Evolutionary conservation across 2,797 vertebrate genomes (phyloP).

Genomic region (Platyrinchus mystaceus): DNA sequence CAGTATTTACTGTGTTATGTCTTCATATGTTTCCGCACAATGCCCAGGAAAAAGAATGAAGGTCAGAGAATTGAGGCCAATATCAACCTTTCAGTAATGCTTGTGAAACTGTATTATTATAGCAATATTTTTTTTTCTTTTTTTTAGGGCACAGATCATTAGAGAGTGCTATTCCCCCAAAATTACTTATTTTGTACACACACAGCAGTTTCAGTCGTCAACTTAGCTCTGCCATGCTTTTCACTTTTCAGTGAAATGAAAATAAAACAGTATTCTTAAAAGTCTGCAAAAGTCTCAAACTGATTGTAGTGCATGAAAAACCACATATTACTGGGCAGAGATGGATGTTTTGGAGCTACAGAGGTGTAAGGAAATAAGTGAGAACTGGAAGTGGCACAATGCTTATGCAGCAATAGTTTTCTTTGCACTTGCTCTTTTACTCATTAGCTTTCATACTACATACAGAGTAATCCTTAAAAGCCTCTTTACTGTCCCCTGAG

Average conservation of each 20-base stretch:
- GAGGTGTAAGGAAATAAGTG: not conserved
- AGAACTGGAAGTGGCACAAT: not conserved
- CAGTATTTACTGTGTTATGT: not conserved
- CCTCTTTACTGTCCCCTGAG: constrained; percentile 72
- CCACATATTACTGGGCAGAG: not conserved
- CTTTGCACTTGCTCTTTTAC: constrained; percentile 46
- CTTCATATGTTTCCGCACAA: not conserved
- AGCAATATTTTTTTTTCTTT: not conserved
- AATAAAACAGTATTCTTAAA: not conserved
- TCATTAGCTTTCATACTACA: constrained; percentile 74
- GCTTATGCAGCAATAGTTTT: constrained; percentile 27
- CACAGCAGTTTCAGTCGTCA: not conserved
- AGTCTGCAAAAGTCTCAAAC: not conserved
- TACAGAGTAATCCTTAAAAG: constrained; percentile 74
- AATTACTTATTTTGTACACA: not conserved
- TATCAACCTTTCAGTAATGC: not conserved
- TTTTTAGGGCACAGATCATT: not conserved
- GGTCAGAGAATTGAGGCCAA: not conserved
- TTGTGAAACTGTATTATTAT: not conserved
- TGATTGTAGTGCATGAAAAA: not conserved
- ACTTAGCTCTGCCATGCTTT: not conserved
- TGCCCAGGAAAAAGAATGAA: not conserved
- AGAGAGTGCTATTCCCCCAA: not conserved
- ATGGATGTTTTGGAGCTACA: not conserved
- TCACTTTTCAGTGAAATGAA: not conserved